A percentile compares a stretch with the other conserved stretches of the same genome.
phyloP scores from a whole-genome alignment of 2,113 vertebrate species.

The Panthera uncia region DNA sequence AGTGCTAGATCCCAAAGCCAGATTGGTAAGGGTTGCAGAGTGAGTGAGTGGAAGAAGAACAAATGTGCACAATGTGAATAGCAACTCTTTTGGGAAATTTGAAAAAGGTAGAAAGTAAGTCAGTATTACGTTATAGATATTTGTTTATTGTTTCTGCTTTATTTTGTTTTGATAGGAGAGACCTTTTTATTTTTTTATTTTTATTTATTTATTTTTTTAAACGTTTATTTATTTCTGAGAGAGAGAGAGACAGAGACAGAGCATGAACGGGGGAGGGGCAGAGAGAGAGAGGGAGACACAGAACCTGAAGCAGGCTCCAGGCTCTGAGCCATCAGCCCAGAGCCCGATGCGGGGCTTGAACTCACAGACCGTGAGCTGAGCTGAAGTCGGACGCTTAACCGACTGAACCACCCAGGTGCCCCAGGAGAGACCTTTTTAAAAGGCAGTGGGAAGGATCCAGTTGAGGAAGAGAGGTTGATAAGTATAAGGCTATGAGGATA shows the following conservation, averaged over 20 bases:
- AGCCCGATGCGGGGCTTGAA: too few species aligned
- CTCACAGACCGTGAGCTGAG: too few species aligned
- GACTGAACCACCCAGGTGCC: too few species aligned
- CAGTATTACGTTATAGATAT: background rate
- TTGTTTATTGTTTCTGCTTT: conserved; percentile 17
- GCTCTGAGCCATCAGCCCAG: too few species aligned
- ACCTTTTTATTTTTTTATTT: background rate
- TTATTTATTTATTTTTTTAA: too few species aligned
- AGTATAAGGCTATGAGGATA: background rate
- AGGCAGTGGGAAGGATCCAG: background rate
- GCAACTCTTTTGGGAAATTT: background rate
- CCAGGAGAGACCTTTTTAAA: background rate
- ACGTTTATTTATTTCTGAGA: too few species aligned
- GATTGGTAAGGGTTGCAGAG: background rate
- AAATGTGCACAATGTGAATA: background rate
- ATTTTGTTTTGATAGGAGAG: background rate
- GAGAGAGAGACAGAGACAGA: too few species aligned
- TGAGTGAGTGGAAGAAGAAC: background rate
- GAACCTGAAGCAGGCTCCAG: too few species aligned
- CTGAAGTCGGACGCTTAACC: too few species aligned
- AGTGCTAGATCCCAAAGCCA: background rate
- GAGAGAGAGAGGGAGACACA: too few species aligned
- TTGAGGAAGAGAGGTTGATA: background rate
- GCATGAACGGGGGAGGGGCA: too few species aligned
- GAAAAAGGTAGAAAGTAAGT: background rate